Evolutionary conservation across 2,888 invertebrate species (phyloP).

Genomic region (Sphecodes monilicornis): DNA sequence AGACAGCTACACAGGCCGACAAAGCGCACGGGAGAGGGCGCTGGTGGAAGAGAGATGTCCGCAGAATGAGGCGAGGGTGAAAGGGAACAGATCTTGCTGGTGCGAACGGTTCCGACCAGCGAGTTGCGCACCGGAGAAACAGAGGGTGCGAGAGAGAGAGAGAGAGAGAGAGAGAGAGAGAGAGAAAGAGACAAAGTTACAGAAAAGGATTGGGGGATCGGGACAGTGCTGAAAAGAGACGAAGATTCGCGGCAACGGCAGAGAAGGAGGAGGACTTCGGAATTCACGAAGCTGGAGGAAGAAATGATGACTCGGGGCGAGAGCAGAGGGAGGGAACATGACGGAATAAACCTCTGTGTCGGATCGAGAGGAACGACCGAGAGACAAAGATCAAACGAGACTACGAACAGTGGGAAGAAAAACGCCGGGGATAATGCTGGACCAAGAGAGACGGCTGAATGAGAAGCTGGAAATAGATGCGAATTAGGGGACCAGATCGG

Average conservation of each 20-base stretch:
- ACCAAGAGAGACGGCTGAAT: slow-evolving; percentile 33
- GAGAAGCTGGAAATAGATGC: slow-evolving; percentile 34
- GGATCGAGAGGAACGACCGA: slow-evolving; percentile 12
- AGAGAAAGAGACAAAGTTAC: neutral
- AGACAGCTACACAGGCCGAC: slow-evolving; percentile 22
- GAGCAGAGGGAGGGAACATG: neutral
- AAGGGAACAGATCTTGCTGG: slow-evolving; percentile 14
- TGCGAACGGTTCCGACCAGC: neutral
- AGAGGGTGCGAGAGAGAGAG: neutral
- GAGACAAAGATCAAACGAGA: slow-evolving; percentile 26
- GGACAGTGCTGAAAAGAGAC: slow-evolving; percentile 22
- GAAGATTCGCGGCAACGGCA: neutral
- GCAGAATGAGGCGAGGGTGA: slow-evolving; percentile 14
- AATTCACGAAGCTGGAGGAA: slow-evolving; percentile 4
- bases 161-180: slow-evolving; percentile 7
- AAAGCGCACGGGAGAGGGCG: slow-evolving; percentile 32
- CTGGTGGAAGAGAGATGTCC: slow-evolving; percentile 30
- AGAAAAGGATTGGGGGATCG: neutral
- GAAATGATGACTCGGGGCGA: neutral
- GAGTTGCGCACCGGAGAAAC: neutral
- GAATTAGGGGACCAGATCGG: slow-evolving; percentile 41
- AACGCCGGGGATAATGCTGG: neutral
- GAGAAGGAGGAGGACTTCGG: neutral
- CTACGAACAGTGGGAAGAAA: slow-evolving; percentile 13
- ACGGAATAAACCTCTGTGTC: slow-evolving; percentile 7